Base-by-base conservation (phyloP, 2,113 vertebrate genomes). In the Sciurus niger region DNA sequence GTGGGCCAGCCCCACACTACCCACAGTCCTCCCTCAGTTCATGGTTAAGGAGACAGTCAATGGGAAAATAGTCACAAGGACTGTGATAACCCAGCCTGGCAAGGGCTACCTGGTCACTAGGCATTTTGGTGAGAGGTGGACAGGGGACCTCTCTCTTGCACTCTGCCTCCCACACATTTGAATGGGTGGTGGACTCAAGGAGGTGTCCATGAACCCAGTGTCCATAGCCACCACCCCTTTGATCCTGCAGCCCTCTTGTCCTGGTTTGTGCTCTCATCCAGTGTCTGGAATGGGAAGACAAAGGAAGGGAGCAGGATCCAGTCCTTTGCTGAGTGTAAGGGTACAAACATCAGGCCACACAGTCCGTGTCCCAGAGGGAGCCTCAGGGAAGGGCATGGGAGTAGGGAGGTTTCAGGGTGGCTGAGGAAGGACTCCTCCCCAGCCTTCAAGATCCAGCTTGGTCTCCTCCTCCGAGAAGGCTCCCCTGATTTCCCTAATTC, bases 161-260 rank as follows among this genome's bases (percentile, higher is more conserved):
- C n/a, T 37, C 46, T 40, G 48, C 37, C 40, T 77, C 28, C 37
- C 16, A 34, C 14, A 40, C 30, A 60, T 40, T 24, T 2, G n/a
- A 60, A 11, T 25, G 86, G 84, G 6, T 3, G 18, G 55, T 24
- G 46, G 77, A 18, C 72, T 72, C 73, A 46, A 55, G 80, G 74
- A 77, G 12, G 12, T 48, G 32, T 32, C 40, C 1, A 8, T 1
- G 4, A 84, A 22, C 46, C 5, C 0, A 1, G 30, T 53, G 25
- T 24, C 40, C 51, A 30, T 14, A 28, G 78, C 17, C 4, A 4
- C 17, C 73, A 43, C 22, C 16, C 13, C 55, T 3, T 20, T n/a
- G 46, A 22, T 4, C 22, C 8, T 32, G 48, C 11, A n/a, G 2
- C 16, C 28, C 37, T 84, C n/a, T 70, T 80, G 24, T 40, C 6